A percentile compares a stretch with the other conserved stretches of the same genome.
phyloP scores from a whole-genome alignment of 2,797 vertebrate species.

The Valencia hispanica region DNA sequence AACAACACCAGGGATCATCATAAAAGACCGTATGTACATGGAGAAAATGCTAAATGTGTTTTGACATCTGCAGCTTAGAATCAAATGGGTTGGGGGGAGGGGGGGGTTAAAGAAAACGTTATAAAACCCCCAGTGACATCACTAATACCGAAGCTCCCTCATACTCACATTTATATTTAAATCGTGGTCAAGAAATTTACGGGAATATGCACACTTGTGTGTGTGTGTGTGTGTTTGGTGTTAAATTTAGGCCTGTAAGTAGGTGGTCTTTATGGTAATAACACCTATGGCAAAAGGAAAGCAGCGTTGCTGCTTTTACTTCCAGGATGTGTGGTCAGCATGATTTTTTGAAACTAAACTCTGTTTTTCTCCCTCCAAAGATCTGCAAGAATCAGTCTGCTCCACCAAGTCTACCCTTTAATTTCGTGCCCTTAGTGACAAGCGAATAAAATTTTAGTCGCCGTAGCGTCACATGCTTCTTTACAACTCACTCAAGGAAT shows the following conservation, averaged over 20 bases:
- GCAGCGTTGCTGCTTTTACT: conserved; percentile 68
- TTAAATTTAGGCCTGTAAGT: conserved; percentile 72
- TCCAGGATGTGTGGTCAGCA: conserved; percentile 72
- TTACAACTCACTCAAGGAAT: conserved; percentile 78
- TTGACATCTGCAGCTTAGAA: conserved; percentile 70
- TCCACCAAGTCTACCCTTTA: conserved; percentile 71
- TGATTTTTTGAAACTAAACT: conserved; percentile 61
- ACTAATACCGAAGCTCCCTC: conserved; percentile 64
- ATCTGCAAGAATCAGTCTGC: conserved; percentile 64
- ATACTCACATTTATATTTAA: conserved; percentile 73
- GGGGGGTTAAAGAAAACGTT: conserved; percentile 68
- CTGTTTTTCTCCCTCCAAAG: conserved; percentile 55
- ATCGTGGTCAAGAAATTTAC: conserved; percentile 66
- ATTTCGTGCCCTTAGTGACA: conserved; percentile 74
- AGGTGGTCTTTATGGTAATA: conserved; percentile 77
- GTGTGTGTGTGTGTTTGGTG: conserved; percentile 54
- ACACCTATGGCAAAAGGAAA: conserved; percentile 67
- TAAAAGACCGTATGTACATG: conserved; percentile 75
- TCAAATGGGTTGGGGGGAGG: conserved; percentile 52
- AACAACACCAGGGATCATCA: conserved; percentile 77
- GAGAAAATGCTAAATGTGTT: conserved; percentile 64
- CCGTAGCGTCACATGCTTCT: conserved; percentile 73
- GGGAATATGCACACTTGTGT: conserved; percentile 62
- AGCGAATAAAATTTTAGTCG: conserved; percentile 72
- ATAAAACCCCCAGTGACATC: conserved; percentile 75